A percentile compares a stretch with the other conserved stretches of the same genome.
Evolutionary conservation across 2,888 invertebrate species (phyloP).

Genomic region (Drosophila borealis): DNA sequence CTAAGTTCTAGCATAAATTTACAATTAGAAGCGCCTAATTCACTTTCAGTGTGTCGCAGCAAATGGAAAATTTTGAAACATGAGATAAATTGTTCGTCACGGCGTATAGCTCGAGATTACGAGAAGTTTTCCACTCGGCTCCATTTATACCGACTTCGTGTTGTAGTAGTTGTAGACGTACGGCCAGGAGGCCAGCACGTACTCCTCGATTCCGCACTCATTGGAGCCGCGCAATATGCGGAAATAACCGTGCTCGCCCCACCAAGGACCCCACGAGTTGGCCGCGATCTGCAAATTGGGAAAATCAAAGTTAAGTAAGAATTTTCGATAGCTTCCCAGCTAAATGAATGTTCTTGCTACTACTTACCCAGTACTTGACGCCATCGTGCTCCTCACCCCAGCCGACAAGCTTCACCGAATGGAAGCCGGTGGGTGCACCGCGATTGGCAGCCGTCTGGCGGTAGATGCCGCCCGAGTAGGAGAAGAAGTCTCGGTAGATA

Average conservation of each 20-base stretch:
- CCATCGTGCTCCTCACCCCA: constrained; percentile 92
- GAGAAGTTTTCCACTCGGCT: constrained; percentile 8
- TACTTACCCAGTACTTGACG: constrained; percentile 93
- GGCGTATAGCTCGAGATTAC: constrained; percentile 65
- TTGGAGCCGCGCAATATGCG: constrained; percentile 92
- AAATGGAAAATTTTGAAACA: constrained; percentile 70
- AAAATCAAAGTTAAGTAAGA: neutral
- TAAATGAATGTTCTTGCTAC: neutral
- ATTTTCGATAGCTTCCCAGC: too few species aligned
- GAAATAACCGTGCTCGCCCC: constrained; percentile 97
- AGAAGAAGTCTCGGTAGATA: constrained; percentile 96
- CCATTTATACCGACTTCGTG: constrained; percentile 55
- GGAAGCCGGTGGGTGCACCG: constrained; percentile 89
- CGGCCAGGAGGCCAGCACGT: constrained; percentile 92
- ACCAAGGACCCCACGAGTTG: constrained; percentile 96
- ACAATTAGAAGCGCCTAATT: constrained; percentile 77
- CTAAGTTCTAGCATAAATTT: constrained; percentile 75
- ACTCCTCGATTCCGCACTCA: constrained; percentile 96
- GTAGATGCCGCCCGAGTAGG: constrained; percentile 94
- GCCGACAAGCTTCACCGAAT: constrained; percentile 96
- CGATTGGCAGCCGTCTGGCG: constrained; percentile 87
- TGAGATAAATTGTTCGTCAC: constrained; percentile 73
- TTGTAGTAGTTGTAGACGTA: constrained; percentile 82
- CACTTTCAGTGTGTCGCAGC: constrained; percentile 71
- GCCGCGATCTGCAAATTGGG: constrained; percentile 90